A percentile compares a stretch with the other conserved stretches of the same genome.
phyloP scores from a whole-genome alignment of 1,140 invertebrate genomes.

The Brachionus rubens region DNA sequence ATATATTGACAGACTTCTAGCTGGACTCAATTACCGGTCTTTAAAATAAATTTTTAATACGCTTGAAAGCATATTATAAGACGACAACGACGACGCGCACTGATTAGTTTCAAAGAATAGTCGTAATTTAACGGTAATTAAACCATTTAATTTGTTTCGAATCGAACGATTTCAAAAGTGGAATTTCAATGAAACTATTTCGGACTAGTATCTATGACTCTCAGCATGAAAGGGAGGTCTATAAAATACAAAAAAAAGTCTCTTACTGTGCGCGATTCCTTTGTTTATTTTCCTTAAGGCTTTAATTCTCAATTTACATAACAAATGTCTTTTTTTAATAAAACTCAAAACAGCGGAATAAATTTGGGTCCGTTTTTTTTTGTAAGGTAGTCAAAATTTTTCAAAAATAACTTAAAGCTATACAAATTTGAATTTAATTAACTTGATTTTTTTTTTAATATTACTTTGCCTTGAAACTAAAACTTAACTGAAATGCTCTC shows the following conservation, averaged over 20 bases:
- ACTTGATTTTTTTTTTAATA: too few species aligned
- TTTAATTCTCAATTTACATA: constrained; percentile 22
- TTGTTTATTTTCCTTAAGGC: constrained; percentile 11
- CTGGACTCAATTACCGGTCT: constrained; percentile 28
- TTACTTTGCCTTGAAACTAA: too few species aligned
- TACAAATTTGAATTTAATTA: too few species aligned
- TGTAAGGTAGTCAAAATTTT: background rate
- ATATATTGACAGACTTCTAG: constrained; percentile 14
- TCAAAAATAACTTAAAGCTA: background rate
- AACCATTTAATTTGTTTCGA: constrained; percentile 40
- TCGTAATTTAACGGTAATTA: constrained; percentile 44
- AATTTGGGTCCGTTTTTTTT: background rate
- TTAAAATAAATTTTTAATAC: background rate
- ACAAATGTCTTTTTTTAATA: constrained; percentile 31
- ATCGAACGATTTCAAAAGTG: constrained; percentile 36
- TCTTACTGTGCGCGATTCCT: background rate
- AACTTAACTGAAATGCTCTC: too few species aligned
- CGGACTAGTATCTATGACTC: constrained; percentile 15
- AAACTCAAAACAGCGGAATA: constrained; percentile 37
- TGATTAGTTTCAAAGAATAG: constrained; percentile 44
- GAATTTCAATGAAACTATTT: constrained; percentile 27
- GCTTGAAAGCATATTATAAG: constrained; percentile 28
- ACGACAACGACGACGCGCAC: constrained; percentile 40
- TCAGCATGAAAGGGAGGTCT: too few species aligned
- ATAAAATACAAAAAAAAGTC: too few species aligned